Percentiles rank a stretch among this genome's conserved stretches.
phyloP scores from a whole-genome alignment of 2,113 vertebrate species.

The Lagopus leucura region DNA sequence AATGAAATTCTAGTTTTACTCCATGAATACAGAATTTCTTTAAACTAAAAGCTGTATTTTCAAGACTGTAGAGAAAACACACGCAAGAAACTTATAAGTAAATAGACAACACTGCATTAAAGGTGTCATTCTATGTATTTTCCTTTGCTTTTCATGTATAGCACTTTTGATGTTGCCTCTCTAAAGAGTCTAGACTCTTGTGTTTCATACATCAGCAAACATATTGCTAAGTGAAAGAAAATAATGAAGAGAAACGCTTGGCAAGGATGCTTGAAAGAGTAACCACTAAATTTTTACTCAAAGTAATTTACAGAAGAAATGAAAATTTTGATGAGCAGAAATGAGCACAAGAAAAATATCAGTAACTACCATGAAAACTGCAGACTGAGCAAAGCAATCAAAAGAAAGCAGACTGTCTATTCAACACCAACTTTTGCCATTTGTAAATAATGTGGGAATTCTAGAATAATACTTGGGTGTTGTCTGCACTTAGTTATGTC shows the following conservation, averaged over 20 bases:
- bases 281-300: neutral
- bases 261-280: neutral
- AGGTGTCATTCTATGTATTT: neutral
- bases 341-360: neutral
- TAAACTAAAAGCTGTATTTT: neutral
- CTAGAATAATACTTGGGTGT: neutral
- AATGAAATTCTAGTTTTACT: neutral
- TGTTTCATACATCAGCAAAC: neutral
- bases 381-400: neutral
- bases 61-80: neutral
- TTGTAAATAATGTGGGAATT: neutral
- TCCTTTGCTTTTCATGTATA: neutral
- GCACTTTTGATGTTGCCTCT: neutral
- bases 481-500: neutral
- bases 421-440: neutral
- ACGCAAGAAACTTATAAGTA: neutral
- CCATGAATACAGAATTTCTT: neutral
- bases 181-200: neutral
- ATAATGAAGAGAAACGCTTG: neutral
- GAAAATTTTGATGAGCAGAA: neutral
- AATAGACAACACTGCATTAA: neutral
- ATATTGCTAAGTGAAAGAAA: neutral
- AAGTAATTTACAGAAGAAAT: neutral
- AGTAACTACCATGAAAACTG: neutral
- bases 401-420: neutral